phyloP scores from a whole-genome alignment of 2,888 invertebrate genomes.

The Phyllotreta striolata region DNA sequence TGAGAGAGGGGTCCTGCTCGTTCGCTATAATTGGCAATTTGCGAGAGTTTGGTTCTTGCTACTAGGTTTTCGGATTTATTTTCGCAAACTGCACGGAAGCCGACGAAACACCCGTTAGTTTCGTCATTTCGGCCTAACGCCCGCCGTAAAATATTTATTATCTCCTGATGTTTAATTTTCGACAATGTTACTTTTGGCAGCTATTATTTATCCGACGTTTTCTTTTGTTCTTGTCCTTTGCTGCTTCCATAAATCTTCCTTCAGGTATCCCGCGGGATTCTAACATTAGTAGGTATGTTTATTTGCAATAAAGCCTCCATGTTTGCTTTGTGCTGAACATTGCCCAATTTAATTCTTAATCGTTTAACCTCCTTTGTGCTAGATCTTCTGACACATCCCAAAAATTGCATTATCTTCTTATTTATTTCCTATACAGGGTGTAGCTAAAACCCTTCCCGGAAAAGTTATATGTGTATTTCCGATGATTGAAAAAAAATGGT shows the following conservation, averaged over 20 bases:
- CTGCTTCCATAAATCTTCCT: slow-evolving; percentile 13
- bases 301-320: slow-evolving; percentile 13
- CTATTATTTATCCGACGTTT: slow-evolving; percentile 12
- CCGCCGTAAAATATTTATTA: slow-evolving; percentile 9
- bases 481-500: too few relatives aligned
- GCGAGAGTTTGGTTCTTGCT: too few relatives aligned
- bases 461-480: too few relatives aligned
- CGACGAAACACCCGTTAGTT: neutral
- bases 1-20: too few relatives aligned
- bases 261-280: slow-evolving; percentile 8
- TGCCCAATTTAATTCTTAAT: slow-evolving; percentile 14
- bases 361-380: neutral
- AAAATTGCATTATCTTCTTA: neutral
- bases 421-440: slow-evolving; percentile 3
- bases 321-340: slow-evolving; percentile 4
- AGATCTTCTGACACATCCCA: neutral
- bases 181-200: slow-evolving; percentile 9
- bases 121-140: too few relatives aligned
- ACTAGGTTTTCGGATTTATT: too few relatives aligned
- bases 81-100: too few relatives aligned
- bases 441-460: too few relatives aligned
- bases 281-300: slow-evolving; percentile 11
- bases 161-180: slow-evolving; percentile 13
- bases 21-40: too few relatives aligned
- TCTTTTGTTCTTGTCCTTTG: slow-evolving; percentile 12